Evolutionary conservation across 2,888 invertebrate genomes (phyloP).

Genomic region (Luffia ferchaultella): DNA sequence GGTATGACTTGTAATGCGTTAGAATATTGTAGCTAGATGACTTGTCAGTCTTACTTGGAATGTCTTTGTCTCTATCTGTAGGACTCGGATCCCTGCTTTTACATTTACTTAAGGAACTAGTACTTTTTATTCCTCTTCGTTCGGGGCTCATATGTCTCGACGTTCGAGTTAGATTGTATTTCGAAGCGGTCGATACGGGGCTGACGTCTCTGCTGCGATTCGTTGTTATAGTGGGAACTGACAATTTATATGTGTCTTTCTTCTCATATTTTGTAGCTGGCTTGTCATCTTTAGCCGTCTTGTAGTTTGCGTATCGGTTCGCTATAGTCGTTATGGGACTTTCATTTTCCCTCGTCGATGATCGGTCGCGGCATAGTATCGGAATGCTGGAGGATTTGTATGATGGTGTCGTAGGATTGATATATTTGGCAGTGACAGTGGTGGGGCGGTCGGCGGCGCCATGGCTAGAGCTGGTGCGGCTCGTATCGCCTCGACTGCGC

Average conservation of each 20-base stretch:
- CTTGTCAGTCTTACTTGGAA: constrained; percentile 65
- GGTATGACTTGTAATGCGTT: constrained; percentile 61
- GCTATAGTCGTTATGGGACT: constrained; percentile 48
- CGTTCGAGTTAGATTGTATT: constrained; percentile 44
- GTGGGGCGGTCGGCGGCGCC: constrained; percentile 45
- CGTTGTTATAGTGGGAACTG: constrained; percentile 34
- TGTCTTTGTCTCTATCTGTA: constrained; percentile 59
- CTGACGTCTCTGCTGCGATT: constrained; percentile 64
- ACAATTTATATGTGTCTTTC: constrained; percentile 52
- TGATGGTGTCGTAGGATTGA: constrained; percentile 40
- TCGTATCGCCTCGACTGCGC: constrained; percentile 36
- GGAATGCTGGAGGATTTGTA: constrained; percentile 60
- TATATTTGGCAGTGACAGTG: constrained; percentile 54
- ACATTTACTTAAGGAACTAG: constrained; percentile 30
- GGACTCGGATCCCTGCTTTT: constrained; percentile 67
- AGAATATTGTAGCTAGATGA: constrained; percentile 56
- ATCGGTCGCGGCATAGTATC: constrained; percentile 39
- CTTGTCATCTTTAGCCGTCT: constrained; percentile 26
- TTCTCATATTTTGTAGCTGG: constrained; percentile 31
- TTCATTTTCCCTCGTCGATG: constrained; percentile 34
- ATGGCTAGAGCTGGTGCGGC: constrained; percentile 25
- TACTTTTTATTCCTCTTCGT: constrained; percentile 38
- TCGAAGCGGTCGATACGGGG: constrained; percentile 50
- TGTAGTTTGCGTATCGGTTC: constrained; percentile 47
- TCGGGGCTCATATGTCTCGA: constrained; percentile 61